Conservation (phyloP, 2,888 invertebrate species). For the Lamellibrachia satsuma region DNA sequence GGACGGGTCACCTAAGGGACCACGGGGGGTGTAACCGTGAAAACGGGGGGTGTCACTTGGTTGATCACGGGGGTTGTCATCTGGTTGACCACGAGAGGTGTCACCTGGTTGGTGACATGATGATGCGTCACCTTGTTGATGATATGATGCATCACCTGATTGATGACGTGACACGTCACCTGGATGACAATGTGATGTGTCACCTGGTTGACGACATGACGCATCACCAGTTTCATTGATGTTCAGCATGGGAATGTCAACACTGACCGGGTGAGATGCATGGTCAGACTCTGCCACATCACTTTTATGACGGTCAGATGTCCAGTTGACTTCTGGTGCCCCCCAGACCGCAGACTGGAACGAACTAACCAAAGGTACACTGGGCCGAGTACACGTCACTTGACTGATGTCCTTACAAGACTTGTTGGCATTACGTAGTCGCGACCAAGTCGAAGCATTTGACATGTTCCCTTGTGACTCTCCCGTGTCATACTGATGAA, state of each 20-base stretch:
- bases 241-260: too few species aligned
- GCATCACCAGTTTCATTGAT: neutral
- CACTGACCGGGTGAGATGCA: too few species aligned
- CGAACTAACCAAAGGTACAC: neutral
- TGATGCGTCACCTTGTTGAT: neutral
- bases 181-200: neutral
- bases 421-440: neutral
- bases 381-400: neutral
- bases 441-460: neutral
- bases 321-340: neutral
- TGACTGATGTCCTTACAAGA: neutral
- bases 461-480: neutral
- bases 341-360: neutral
- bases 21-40: neutral
- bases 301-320: neutral
- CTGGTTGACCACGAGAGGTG: neutral
- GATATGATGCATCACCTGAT: neutral
- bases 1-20: neutral
- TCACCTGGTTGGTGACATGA: neutral
- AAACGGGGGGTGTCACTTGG: neutral
- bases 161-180: neutral
- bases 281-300: neutral
- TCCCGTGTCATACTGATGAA: too few species aligned
- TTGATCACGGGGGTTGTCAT: neutral
- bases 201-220: neutral